Evolutionary conservation across 2,113 vertebrate species (phyloP), one percentile per base, ranked within the genome.

Genomic region (Coregonus clupeaformis): DNA sequence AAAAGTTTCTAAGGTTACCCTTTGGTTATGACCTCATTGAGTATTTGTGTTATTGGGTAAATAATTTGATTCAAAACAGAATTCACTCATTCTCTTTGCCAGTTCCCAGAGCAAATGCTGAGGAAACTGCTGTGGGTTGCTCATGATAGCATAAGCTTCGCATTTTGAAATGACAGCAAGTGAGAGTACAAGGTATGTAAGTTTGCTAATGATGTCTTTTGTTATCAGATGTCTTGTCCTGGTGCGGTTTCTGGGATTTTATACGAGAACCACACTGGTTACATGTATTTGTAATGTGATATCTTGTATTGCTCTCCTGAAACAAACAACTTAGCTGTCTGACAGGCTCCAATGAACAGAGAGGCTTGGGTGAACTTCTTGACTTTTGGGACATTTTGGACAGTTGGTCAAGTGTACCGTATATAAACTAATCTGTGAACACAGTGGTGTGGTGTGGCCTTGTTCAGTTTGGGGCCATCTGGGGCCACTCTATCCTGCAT

Each of bases 401-500:
- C 78, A 78, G 77, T 84, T 77, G 80, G 77, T 85, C 86, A 82
- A 80, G 73, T 71, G 22, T 84, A 76, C 84, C 71, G 45, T 86
- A 87, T 90, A 90, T 88, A 89, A 88, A 85, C 84, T 85, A 66
- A 55, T 86, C 86, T 82, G 80, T 89, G 86, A 87, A 77, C 85
- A 74, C 77, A 25, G 75, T 76, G 73, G 74, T 78, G 79, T 47
- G 3, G 66, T 24, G 49, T 77, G 60, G 83, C 75, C 76, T 75
- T 76, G 77, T 72, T 79, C 74, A 68, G 74, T 73, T 80, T 22
- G 59, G 52, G 32, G 77, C 77, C 76, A 80, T 88, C 80, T 84
- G 77, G 69, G 74, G 80, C 74, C 60, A 52, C 77, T 67, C 47
- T 72, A 76, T 72, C 64, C 47, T 59, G 5, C 27, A 66, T 59